Evolutionary conservation across 2,797 vertebrate genomes (phyloP).

Genomic region (Eutrigla gurnardus): DNA sequence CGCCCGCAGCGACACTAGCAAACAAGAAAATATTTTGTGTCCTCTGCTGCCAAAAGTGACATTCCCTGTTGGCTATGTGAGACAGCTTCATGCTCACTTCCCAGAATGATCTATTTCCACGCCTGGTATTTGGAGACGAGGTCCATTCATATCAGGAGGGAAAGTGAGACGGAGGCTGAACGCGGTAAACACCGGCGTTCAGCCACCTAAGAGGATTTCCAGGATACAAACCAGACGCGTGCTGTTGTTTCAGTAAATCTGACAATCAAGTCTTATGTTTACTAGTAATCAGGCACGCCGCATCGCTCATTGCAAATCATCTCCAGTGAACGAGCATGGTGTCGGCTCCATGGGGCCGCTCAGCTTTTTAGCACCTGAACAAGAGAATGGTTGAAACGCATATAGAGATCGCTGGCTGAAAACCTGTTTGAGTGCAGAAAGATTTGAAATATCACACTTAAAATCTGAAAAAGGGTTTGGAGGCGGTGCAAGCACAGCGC

Average conservation of each 20-base stretch:
- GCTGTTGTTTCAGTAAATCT: background rate
- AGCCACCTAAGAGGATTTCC: conserved; percentile 1
- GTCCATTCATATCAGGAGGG: conserved; percentile 26
- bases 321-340: background rate
- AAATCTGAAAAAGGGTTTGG: background rate
- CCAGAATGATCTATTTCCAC: conserved; percentile 52
- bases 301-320: background rate
- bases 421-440: background rate
- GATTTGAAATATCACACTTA: background rate
- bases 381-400: background rate
- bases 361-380: background rate
- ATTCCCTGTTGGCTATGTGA: conserved; percentile 19
- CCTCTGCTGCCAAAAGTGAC: conserved; percentile 23
- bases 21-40: conserved; percentile 15
- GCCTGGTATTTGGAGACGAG: conserved; percentile 47
- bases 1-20: conserved; percentile 15
- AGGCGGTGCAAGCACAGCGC: background rate
- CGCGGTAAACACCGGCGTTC: background rate
- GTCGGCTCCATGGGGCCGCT: background rate
- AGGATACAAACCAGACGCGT: background rate
- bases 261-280: background rate
- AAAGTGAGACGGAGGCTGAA: conserved; percentile 14
- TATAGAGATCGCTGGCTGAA: background rate
- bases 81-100: conserved; percentile 14
- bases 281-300: background rate